Evolutionary conservation across 2,888 invertebrate genomes (phyloP).

Genomic region (Drosophila histrio): DNA sequence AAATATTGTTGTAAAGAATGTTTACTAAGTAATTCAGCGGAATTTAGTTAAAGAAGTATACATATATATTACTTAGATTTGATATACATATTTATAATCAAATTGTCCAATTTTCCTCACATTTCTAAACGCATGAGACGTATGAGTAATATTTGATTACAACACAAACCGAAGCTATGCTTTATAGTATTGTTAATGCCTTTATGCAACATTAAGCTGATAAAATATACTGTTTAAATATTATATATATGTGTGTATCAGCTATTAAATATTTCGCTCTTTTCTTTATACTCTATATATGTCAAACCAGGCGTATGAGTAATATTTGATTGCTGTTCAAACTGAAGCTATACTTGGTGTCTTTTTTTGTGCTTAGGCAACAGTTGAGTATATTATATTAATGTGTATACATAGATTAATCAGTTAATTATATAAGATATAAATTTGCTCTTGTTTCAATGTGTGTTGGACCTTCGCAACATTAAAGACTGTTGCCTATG

Average conservation of each 20-base stretch:
- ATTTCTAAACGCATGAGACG: neutral
- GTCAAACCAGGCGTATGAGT: conserved; percentile 7
- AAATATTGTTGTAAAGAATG: no score
- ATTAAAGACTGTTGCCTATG: conserved; percentile 10
- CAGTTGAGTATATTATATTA: neutral
- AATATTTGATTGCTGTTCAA: neutral
- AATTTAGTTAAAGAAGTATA: no score
- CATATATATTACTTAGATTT: neutral
- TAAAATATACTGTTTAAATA: neutral
- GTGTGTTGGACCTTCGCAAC: neutral
- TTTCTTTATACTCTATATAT: neutral
- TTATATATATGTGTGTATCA: neutral
- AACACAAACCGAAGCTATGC: neutral
- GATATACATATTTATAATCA: no score
- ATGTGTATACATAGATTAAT: neutral
- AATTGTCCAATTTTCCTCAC: neutral
- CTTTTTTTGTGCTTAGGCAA: neutral
- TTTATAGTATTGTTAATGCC: neutral
- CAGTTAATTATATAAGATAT: neutral
- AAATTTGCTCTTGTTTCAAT: neutral
- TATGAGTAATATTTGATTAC: neutral
- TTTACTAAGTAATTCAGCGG: no score
- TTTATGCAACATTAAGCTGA: neutral
- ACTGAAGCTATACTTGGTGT: neutral
- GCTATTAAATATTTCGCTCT: neutral